Conservation (phyloP, 2,888 invertebrate species). For the Mythimna pallens region DNA sequence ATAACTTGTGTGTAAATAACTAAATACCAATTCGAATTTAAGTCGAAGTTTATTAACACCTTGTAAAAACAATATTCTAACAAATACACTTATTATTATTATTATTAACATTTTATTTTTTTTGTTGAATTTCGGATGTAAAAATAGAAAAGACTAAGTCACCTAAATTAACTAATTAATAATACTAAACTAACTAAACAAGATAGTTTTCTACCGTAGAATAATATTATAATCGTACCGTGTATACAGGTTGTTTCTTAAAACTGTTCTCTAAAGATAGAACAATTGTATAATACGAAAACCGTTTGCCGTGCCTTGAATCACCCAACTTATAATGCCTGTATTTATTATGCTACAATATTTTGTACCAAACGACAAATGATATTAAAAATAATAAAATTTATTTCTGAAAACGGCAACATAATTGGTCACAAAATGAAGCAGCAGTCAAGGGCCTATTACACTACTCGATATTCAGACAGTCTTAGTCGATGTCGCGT, state of each 20-base stretch:
- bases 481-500: too few relatives aligned
- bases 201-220: not conserved
- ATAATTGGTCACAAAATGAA: too few relatives aligned
- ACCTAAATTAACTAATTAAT: not conserved
- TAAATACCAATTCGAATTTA: not conserved
- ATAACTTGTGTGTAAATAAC: not conserved
- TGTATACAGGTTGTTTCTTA: not conserved
- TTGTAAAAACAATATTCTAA: too few relatives aligned
- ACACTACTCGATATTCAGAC: too few relatives aligned
- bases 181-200: conserved; percentile 3
- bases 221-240: conserved; percentile 1
- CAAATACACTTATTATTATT: too few relatives aligned
- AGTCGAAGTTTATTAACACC: too few relatives aligned
- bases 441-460: too few relatives aligned
- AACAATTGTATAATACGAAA: not conserved
- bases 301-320: not conserved
- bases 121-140: not conserved
- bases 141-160: conserved; percentile 11
- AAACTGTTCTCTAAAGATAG: not conserved
- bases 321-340: not conserved
- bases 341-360: not conserved
- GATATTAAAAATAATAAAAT: too few relatives aligned
- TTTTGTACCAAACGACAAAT: not conserved
- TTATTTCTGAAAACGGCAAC: too few relatives aligned
- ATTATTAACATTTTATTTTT: too few relatives aligned